phyloP scores from a whole-genome alignment of 2,888 invertebrate genomes.

The Lingula anatina region DNA sequence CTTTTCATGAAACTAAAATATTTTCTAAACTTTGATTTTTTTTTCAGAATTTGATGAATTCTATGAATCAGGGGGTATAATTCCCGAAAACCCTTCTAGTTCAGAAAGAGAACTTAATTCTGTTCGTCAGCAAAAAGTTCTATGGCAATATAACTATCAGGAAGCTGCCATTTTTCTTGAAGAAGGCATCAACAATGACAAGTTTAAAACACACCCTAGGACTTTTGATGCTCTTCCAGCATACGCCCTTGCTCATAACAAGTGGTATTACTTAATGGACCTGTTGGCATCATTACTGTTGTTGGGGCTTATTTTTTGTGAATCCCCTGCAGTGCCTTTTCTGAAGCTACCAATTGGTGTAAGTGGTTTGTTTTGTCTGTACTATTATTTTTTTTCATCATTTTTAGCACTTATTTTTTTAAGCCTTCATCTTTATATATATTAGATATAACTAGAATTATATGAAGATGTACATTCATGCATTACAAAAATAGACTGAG shows the following conservation, averaged over 20 bases:
- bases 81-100: too few relatives aligned
- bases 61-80: too few relatives aligned
- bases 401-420: too few relatives aligned
- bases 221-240: constrained; percentile 78
- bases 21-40: too few relatives aligned
- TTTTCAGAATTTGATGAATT: too few relatives aligned
- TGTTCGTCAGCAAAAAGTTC: too few relatives aligned
- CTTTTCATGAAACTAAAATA: too few relatives aligned
- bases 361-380: too few relatives aligned
- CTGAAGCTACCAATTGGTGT: constrained; percentile 60
- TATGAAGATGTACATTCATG: not conserved
- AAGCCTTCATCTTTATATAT: too few relatives aligned
- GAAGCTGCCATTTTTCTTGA: constrained; percentile 82
- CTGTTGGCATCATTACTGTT: constrained; percentile 70
- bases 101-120: too few relatives aligned
- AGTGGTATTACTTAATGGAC: constrained; percentile 80
- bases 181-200: constrained; percentile 88
- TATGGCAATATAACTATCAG: constrained; percentile 86
- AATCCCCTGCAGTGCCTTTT: constrained; percentile 72
- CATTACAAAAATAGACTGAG: not conserved
- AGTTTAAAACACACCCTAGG: constrained; percentile 81
- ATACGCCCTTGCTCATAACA: constrained; percentile 80
- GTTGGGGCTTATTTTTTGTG: constrained; percentile 71
- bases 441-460: not conserved
- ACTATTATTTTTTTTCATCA: not conserved